Percentiles rank a stretch among this genome's conserved stretches.
phyloP scores from a whole-genome alignment of 2,113 vertebrate genomes.

The Gallinago jamesoni region DNA sequence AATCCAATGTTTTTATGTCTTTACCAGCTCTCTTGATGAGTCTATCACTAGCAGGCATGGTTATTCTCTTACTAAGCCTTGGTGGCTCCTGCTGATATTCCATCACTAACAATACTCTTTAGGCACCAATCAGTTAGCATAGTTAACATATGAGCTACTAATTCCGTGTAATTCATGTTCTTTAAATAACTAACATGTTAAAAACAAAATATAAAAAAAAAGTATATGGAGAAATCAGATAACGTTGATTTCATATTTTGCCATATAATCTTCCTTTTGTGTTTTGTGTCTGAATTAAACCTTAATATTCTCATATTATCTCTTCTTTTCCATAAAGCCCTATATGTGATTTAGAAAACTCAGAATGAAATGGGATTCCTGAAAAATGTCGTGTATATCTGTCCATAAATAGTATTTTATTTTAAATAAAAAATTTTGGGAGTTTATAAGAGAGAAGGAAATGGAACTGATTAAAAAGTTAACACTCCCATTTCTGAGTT shows the following conservation, averaged over 20 bases:
- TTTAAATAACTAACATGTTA: background rate
- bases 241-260: background rate
- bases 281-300: background rate
- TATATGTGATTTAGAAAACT: background rate
- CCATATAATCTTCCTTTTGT: background rate
- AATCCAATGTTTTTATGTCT: background rate
- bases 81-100: background rate
- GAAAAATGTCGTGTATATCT: background rate
- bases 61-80: background rate
- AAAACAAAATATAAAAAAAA: background rate
- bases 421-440: conserved; percentile 44
- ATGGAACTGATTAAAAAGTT: conserved; percentile 64
- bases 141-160: background rate
- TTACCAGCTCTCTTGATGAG: background rate
- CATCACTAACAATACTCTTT: background rate
- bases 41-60: background rate
- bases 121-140: background rate
- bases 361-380: background rate
- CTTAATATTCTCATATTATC: background rate
- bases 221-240: background rate
- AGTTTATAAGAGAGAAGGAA: conserved; percentile 55
- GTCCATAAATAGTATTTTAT: conserved; percentile 36
- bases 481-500: conserved; percentile 58
- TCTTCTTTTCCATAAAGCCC: background rate
- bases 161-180: background rate